Base-by-base conservation (phyloP, 92 coral and sea anemone genomes). In the Actinostola sp. region DNA sequence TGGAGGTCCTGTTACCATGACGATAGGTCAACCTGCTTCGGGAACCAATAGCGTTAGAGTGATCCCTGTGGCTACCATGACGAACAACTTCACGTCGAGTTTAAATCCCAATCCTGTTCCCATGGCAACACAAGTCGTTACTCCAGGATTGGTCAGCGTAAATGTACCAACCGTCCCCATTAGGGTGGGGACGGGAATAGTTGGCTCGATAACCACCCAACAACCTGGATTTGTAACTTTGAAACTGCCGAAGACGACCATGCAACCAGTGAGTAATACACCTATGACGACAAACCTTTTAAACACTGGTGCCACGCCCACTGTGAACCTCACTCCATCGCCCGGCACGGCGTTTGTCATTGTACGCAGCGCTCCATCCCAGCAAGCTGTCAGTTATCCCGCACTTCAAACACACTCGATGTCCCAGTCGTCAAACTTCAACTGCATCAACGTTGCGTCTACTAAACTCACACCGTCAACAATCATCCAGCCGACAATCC, bases 341-440 rank as follows among this genome's bases (percentile, higher is more conserved):
- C 61, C 81, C 21, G 67, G 69, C 12, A 75, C 81, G 19, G 81
- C 81, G 38, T 75, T 75, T 34, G 81, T 75, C n/a, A 64, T 75
- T 23, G 81, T 75, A 16, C 71, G 81, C 13, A 75, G 81, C 27
- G 58, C 64, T 1, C 81, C 41, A 16, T 43, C 72, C 0, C 60
- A 48, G 32, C 72, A 61, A 31, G 16, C 70, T 2, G 7, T 39
- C 16, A 52, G 9, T 20, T 68, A 68, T 13, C 26, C 74, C 4
- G 35, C 29, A 5, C 30, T 51, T 7, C 49, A 61, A 25, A 9
- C 74, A 24, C 46, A 68, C n/a, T 21, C 72, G 3, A 8, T 34
- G 33, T 13, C 54, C 2, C 70, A 39, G 38, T 38, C 31, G 20
- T 5, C 63, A 11, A 68, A 68, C 59, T 51, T n/a, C 17, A 32